Base-by-base conservation (phyloP, 2,113 vertebrate genomes). In the Proteles cristata region DNA sequence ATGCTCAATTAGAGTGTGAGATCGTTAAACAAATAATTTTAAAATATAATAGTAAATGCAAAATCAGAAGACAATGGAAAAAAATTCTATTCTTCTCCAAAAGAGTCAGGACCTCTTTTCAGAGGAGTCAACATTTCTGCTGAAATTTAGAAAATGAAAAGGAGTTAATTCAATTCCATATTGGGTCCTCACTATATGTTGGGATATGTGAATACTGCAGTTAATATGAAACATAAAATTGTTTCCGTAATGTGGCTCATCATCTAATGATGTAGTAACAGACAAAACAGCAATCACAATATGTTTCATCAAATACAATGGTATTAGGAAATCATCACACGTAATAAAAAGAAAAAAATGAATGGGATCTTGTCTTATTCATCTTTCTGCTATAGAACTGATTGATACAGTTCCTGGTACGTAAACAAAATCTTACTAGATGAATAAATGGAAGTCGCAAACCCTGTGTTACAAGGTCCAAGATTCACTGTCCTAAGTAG, bases 1-100 rank as follows among this genome's bases (percentile, higher is more conserved):
- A 81, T 82, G 35, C 77, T 71, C 71, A 79, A 61, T n/a, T 28
- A 63, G 11, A 80, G 3, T 21, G 15, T 86, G 9, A 83, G 48
- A 55, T 61, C 23, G 66, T 45, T 80, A 80, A 84, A 87, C 25
- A 76, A 94, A 82, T 63, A 21, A 84, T 79, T 93, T 97, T 53
- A 65, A 85, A 88, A 45, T 50, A 68, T 63, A 85, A 48, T 21
- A 82, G 19, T 45, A 95, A 93, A 9, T 88, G 4, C 1, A 93
- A 85, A 61, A 61, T 12, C 19, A 76, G 28, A 90, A 3, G 8
- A 55, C 28, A n/a, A 0, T 66, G 25, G 39, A 5, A 31, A 82
- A 26, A 43, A 58, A 73, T 53, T 68, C 12, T 31, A 11, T 11
- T 88, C 73, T 93, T 96, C 26, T 96, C 33, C 79, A 94, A 16